Base-by-base conservation (phyloP, 2,888 invertebrate species). In the Thumatha senex region DNA sequence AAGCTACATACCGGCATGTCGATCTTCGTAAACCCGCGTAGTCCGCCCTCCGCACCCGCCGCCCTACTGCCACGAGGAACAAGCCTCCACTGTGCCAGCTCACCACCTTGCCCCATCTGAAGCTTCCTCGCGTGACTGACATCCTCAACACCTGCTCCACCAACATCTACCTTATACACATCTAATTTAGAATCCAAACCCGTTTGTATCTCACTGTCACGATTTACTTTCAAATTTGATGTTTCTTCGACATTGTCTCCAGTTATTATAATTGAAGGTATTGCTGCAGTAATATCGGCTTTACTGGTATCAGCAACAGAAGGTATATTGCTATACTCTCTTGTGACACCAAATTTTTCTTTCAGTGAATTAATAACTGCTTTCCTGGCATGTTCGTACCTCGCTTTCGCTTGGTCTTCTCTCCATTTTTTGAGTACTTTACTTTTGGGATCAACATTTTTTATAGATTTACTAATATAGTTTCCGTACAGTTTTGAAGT, bases 91-190 rank as follows among this genome's bases (percentile, higher is more conserved):
- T 85, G 88, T 87, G 85, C 88, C 88, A 85, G 77, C 80, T 75
- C 85, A 79, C 87, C 74, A 81, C 88, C 89, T 86, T 82, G 82
- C 82, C 82, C 89, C 85, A 84, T 80, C 85, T 80, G 83, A 82
- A 78, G 79, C 77, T 69, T 82, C 76, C 80, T 90, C 72, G 89
- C 89, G 89, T 90, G 89, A 83, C 84, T 77, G 65, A 62, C 75
- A 82, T 83, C 80, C 76, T 77, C 82, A 67, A 61, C 68, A 54
- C 50, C 68, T 61, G 51, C 56, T 64, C 44, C 55, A 40, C 66
- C 52, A 76, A 76, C 63, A 57, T 64, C 78, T 68, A 82, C 86
- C 70, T 61, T 85, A 80, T 63, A 33, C 48, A 43, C 56, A 55
- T 45, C 58, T 14, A 40, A 48, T 54, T 61, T 74, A 76, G 62